Percentiles rank a stretch among this genome's conserved stretches.
Evolutionary conservation across 2,797 vertebrate genomes (phyloP).

Genomic region (Octomys mimax): DNA sequence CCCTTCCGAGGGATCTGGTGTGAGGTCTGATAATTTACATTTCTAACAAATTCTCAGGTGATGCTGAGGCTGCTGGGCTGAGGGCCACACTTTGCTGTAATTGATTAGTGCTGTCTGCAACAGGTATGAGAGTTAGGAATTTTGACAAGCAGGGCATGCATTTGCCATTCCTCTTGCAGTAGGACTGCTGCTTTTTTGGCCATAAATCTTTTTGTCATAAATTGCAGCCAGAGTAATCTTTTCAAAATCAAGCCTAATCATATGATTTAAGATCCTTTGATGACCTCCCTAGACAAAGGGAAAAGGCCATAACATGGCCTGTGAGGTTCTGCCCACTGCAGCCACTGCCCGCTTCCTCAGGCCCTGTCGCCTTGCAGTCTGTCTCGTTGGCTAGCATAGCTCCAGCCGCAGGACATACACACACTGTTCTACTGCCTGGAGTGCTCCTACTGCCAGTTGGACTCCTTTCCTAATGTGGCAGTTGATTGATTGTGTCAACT

Average conservation of each 20-base stretch:
- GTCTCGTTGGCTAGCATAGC: neutral
- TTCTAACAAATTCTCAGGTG: constrained; percentile 31
- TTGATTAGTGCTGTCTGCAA: constrained; percentile 27
- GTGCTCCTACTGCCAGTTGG: neutral
- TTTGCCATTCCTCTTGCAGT: neutral
- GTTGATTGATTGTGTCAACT: too few relatives aligned
- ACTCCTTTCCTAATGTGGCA: neutral
- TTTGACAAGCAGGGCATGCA: constrained; percentile 7
- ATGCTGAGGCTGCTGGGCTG: neutral
- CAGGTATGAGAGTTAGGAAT: neutral
- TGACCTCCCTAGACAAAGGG: constrained; percentile 15
- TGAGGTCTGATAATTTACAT: constrained; percentile 30
- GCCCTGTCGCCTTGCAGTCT: neutral
- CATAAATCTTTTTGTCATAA: neutral
- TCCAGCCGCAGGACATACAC: constrained; percentile 16
- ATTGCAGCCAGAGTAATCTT: constrained; percentile 18
- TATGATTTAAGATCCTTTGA: constrained; percentile 49
- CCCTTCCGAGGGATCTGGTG: neutral
- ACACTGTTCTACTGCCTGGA: neutral
- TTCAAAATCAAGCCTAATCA: constrained; percentile 48
- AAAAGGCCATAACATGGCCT: neutral
- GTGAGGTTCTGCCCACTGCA: neutral
- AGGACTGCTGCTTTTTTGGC: constrained; percentile 21
- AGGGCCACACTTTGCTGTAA: constrained; percentile 15
- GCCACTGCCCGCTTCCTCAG: neutral